phyloP scores from a whole-genome alignment of 2,113 vertebrate species.

The Phalacrocorax pelagicus region DNA sequence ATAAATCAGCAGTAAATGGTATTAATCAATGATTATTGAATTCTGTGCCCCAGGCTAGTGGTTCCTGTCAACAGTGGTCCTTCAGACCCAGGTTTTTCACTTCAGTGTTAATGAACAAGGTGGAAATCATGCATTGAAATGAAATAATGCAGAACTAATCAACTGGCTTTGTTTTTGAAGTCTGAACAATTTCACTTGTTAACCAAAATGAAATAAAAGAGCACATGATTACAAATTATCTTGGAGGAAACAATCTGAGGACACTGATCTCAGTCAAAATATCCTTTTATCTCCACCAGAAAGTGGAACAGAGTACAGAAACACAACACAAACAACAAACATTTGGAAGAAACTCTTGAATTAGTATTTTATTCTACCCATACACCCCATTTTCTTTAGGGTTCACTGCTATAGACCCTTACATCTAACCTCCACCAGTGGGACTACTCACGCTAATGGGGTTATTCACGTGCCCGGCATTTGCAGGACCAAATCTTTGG shows the following conservation, averaged over 20 bases:
- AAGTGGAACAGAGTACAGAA: neutral
- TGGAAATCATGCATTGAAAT: conserved; percentile 63
- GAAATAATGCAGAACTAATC: conserved; percentile 58
- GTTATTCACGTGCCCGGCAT: accelerated
- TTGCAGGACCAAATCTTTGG: neutral
- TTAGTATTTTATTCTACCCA: neutral
- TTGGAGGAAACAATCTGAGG: neutral
- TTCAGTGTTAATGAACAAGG: conserved; percentile 69
- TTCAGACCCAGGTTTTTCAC: conserved; percentile 61
- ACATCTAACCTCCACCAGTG: accelerated
- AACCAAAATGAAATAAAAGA: conserved; percentile 8
- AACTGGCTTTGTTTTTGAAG: conserved; percentile 20
- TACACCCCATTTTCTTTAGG: neutral
- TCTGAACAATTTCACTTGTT: conserved; percentile 7
- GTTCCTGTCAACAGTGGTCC: conserved; percentile 54
- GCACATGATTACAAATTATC: neutral
- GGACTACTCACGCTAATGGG: neutral
- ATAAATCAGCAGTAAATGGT: conserved; percentile 66
- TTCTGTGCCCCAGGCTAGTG: conserved; percentile 59
- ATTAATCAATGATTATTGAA: conserved; percentile 75
- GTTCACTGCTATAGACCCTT: neutral
- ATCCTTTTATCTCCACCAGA: neutral
- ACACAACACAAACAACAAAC: neutral
- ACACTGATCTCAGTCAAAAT: neutral
- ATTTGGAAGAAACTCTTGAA: neutral